A percentile compares a stretch with the other conserved stretches of the same genome.
phyloP scores from a whole-genome alignment of 2,888 invertebrate genomes.

The Erebia aethiops region DNA sequence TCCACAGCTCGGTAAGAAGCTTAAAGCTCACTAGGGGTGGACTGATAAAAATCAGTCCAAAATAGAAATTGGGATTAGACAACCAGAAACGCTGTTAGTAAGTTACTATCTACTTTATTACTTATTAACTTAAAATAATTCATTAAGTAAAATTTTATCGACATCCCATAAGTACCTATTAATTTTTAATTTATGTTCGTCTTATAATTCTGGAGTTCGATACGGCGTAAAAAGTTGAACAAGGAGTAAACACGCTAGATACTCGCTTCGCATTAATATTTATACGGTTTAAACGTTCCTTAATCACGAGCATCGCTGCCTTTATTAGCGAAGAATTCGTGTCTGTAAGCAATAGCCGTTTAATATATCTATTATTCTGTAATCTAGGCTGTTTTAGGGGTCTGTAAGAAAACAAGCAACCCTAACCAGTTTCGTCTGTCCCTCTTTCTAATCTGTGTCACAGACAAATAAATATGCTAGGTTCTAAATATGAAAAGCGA shows the following conservation, averaged over 20 bases:
- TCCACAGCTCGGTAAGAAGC: not conserved
- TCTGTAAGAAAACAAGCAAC: too few relatives aligned
- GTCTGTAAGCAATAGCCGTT: constrained; percentile 34
- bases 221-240: constrained; percentile 48
- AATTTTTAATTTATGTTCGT: not conserved
- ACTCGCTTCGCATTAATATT: constrained; percentile 71
- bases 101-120: too few relatives aligned
- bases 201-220: constrained; percentile 19
- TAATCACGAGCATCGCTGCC: constrained; percentile 68
- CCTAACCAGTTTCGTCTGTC: not conserved
- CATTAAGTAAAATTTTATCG: not conserved
- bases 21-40: too few relatives aligned
- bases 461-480: too few relatives aligned
- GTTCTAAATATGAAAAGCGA: too few relatives aligned
- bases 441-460: too few relatives aligned
- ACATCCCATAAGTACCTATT: not conserved
- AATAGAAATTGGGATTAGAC: too few relatives aligned
- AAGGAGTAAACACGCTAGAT: constrained; percentile 62
- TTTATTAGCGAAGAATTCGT: constrained; percentile 33
- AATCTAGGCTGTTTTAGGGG: not conserved
- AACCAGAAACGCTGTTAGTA: too few relatives aligned
- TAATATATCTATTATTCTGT: constrained; percentile 35
- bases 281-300: constrained; percentile 73
- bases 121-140: not conserved
- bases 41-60: too few relatives aligned